Conservation (phyloP, 2,888 invertebrate genomes). For the Ennomos fuscantarius region DNA sequence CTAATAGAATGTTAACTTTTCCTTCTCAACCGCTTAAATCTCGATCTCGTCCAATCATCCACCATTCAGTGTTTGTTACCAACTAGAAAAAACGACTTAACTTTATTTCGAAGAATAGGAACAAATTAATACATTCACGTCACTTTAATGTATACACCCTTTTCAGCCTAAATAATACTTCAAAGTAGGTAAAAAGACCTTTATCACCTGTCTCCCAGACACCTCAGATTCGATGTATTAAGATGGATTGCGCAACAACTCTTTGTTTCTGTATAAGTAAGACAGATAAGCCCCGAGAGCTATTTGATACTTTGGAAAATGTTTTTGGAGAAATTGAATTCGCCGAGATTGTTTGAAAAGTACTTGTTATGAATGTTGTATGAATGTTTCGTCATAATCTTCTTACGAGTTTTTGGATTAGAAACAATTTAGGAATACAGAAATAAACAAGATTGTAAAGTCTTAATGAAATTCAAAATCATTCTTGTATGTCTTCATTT, state of each 20-base stretch:
- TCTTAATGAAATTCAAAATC: no score
- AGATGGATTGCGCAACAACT: slow-evolving; percentile 39
- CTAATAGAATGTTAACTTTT: no score
- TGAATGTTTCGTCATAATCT: slow-evolving; percentile 20
- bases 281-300: slow-evolving; percentile 37
- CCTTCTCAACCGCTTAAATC: no score
- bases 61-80: no score
- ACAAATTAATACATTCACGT: no score
- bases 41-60: no score
- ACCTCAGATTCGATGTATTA: slow-evolving; percentile 35
- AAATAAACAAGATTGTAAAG: background rate
- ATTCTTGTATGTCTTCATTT: no score
- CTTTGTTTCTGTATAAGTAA: slow-evolving; percentile 40
- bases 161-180: slow-evolving; percentile 5
- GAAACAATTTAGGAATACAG: background rate
- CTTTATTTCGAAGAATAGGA: no score
- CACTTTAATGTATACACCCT: slow-evolving; percentile 3
- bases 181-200: slow-evolving; percentile 12
- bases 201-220: slow-evolving; percentile 13
- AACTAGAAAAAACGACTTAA: no score
- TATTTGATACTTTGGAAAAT: slow-evolving; percentile 33
- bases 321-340: slow-evolving; percentile 27
- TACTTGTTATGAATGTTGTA: slow-evolving; percentile 15
- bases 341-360: slow-evolving; percentile 12
- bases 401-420: slow-evolving; percentile 17